Conservation (phyloP, 2,113 vertebrate species). For the Mobula hypostoma region DNA sequence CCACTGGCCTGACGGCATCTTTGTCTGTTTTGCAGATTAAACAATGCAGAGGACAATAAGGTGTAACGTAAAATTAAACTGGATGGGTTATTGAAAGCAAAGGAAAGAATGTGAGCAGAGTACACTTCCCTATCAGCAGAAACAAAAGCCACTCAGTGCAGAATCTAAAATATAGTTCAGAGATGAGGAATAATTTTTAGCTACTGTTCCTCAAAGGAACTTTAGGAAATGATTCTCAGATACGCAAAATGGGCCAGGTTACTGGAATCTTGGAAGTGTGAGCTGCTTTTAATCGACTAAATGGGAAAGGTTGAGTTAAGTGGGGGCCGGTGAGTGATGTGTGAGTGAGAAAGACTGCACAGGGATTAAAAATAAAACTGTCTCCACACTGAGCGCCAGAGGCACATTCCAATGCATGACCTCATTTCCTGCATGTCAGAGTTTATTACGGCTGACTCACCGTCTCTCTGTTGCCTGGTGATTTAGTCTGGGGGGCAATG, state of each 20-base stretch:
- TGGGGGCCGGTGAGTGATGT: background rate
- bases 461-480: conserved; percentile 6
- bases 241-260: background rate
- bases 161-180: background rate
- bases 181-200: background rate
- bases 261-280: conserved; percentile 7
- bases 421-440: conserved; percentile 27
- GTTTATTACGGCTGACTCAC: conserved; percentile 24
- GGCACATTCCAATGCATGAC: conserved; percentile 26
- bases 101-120: background rate
- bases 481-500: conserved; percentile 26
- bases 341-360: conserved; percentile 12
- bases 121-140: background rate
- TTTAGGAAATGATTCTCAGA: background rate
- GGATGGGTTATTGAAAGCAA: background rate
- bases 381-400: conserved; percentile 6
- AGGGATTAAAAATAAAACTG: conserved; percentile 30
- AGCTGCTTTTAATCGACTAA: background rate
- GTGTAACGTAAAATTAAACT: background rate
- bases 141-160: background rate
- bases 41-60: background rate
- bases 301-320: background rate
- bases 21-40: background rate
- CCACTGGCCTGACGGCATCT: no score
- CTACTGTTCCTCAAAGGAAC: background rate